These are phyloP conservation scores for Chloroclystis v-ata DNA, from an alignment of 2,888 invertebrate genomes.

Conservation along the genomic window DNA sequence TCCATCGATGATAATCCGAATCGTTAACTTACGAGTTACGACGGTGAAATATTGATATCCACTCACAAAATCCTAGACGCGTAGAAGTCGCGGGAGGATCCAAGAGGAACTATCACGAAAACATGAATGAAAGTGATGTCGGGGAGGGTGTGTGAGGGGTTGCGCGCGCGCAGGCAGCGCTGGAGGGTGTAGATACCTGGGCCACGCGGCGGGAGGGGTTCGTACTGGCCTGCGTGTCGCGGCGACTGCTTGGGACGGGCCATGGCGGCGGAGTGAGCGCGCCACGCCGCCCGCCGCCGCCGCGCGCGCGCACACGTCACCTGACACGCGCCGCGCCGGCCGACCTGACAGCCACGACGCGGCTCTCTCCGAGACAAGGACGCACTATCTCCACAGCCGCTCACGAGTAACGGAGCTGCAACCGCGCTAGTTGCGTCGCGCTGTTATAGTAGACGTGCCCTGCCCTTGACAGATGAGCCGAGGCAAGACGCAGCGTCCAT, in stretches of 20 bases:
- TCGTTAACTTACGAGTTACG: conserved; percentile 8
- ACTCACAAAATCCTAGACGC: too few species aligned
- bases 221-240: conserved; percentile 65
- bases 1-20: conserved; percentile 18
- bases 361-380: neutral
- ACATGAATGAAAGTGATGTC: neutral
- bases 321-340: conserved; percentile 31
- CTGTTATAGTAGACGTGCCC: too few species aligned
- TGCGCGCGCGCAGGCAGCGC: neutral
- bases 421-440: conserved; percentile 12
- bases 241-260: conserved; percentile 74
- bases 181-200: conserved; percentile 60
- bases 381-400: neutral
- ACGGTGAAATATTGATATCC: conserved; percentile 3
- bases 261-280: conserved; percentile 67
- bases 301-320: conserved; percentile 43
- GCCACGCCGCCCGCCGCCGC: conserved; percentile 45
- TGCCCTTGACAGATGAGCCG: too few species aligned
- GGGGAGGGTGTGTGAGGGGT: neutral
- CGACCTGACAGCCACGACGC: conserved; percentile 21
- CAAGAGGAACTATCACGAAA: neutral
- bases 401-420: neutral
- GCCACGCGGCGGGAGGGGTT: conserved; percentile 69
- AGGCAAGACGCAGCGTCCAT: too few species aligned
- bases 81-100: conserved; percentile 1